A percentile compares a stretch with the other conserved stretches of the same genome.
phyloP scores from a whole-genome alignment of 1,140 invertebrate genomes.

The Adoxophyes honmai region DNA sequence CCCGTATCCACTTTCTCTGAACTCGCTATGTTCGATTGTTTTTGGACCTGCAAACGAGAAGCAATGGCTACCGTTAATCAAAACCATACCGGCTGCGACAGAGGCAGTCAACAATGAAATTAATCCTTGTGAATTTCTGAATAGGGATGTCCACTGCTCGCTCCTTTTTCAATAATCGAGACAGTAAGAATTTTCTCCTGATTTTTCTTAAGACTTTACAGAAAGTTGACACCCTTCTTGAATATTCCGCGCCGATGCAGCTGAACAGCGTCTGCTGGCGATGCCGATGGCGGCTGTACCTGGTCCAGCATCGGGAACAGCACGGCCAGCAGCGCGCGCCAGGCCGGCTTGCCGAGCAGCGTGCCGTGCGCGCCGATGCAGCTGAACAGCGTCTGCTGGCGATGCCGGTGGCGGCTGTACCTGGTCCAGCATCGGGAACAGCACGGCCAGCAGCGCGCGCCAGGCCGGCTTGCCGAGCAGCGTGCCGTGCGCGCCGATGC shows the following conservation, averaged over 20 bases:
- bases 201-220: no score
- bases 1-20: conserved; percentile 95
- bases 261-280: conserved; percentile 98
- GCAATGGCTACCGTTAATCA: no score
- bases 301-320: conserved; percentile 97
- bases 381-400: conserved; percentile 98
- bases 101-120: no score
- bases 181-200: no score
- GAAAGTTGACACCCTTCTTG: no score
- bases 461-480: conserved; percentile 92
- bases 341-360: conserved; percentile 90
- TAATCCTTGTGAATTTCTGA: no score
- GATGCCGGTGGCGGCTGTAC: conserved; percentile 79
- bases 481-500: conserved; percentile 95
- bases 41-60: conserved; percentile 65
- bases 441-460: conserved; percentile 92
- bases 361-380: conserved; percentile 97
- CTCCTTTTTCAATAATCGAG: no score
- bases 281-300: no score
- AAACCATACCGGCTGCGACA: no score
- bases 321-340: conserved; percentile 93
- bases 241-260: conserved; percentile 95
- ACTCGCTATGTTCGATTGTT: conserved; percentile 93
- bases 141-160: no score
- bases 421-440: conserved; percentile 97